Conservation (phyloP, 2,797 vertebrate genomes). For the Simalia tracyae region DNA sequence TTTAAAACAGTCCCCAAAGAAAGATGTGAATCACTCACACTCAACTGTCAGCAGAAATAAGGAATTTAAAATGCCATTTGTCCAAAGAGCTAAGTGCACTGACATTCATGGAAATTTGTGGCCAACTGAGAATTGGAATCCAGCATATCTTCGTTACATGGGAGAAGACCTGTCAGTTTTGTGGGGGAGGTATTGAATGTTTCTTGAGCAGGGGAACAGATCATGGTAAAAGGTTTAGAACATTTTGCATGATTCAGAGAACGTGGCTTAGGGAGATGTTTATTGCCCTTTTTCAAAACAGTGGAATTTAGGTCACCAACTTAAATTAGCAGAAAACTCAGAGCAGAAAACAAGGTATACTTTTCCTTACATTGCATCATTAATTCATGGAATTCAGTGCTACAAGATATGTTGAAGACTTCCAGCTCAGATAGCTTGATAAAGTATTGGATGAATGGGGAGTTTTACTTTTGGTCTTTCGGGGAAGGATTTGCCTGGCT, state of each 20-base stretch:
- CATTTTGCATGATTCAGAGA: not conserved
- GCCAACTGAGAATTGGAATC: not conserved
- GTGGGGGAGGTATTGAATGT: not conserved
- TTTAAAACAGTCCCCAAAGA: not conserved
- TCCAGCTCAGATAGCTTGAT: not conserved
- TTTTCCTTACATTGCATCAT: not conserved
- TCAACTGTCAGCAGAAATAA: not conserved
- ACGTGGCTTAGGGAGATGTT: not conserved
- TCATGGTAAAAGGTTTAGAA: not conserved
- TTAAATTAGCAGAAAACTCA: not conserved
- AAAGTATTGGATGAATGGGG: not conserved
- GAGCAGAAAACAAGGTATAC: not conserved
- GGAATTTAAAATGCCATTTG: not conserved
- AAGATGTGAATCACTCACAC: not conserved
- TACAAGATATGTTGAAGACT: not conserved
- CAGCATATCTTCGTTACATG: not conserved
- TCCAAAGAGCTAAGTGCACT: not conserved
- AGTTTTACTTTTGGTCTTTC: not conserved
- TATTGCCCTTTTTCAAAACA: not conserved
- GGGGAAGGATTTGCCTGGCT: not conserved
- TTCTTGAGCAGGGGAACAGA: not conserved
- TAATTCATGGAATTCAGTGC: not conserved
- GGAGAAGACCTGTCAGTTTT: not conserved
- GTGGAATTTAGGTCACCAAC: not conserved
- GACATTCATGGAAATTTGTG: not conserved